Evolutionary conservation across 1,140 invertebrate genomes (phyloP).

Genomic region (Thaumatotibia leucotreta): DNA sequence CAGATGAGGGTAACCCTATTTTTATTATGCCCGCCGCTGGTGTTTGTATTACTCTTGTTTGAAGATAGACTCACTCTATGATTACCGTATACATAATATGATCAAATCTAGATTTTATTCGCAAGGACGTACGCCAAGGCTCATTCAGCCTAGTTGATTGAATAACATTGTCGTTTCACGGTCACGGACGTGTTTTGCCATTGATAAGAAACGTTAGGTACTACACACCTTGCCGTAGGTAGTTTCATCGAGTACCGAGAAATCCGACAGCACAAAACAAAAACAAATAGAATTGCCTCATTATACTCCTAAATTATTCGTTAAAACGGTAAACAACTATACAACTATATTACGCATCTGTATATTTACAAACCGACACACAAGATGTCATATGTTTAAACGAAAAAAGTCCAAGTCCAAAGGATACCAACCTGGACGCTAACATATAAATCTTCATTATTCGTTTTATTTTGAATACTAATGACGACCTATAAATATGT

Average conservation of each 20-base stretch:
- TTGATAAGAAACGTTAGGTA: neutral
- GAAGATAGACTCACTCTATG: no score
- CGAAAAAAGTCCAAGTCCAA: no score
- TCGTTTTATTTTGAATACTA: no score
- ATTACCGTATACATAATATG: neutral
- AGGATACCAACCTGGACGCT: no score
- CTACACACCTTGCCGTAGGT: no score
- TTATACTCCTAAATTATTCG: neutral
- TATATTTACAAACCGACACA: slow-evolving; percentile 15
- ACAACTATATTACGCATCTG: neutral
- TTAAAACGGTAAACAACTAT: neutral
- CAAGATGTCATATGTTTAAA: no score
- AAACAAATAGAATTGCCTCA: neutral
- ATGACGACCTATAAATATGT: no score
- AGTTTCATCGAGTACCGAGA: neutral
- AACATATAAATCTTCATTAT: no score
- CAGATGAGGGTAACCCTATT: no score
- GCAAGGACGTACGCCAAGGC: neutral
- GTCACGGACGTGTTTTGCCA: neutral
- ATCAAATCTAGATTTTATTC: neutral
- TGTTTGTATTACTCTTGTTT: no score
- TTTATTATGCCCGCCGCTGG: no score
- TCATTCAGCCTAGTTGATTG: neutral
- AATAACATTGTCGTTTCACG: neutral
- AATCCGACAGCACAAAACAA: neutral